phyloP scores from a whole-genome alignment of 2,888 invertebrate genomes.

The Dysmachus trigonus region DNA sequence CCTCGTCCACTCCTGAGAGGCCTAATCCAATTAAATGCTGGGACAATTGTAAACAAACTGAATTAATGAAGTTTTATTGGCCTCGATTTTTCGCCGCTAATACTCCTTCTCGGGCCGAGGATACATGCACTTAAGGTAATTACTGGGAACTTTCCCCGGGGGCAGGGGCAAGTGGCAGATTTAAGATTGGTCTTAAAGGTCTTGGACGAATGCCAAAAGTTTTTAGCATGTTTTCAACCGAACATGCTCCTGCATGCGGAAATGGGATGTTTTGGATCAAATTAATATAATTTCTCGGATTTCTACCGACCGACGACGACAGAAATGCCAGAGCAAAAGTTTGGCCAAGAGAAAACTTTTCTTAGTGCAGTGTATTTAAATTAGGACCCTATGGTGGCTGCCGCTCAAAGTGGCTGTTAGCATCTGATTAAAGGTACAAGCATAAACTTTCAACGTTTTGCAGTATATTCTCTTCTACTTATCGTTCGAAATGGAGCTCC shows the following conservation, averaged over 20 bases:
- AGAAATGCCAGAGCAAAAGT: neutral
- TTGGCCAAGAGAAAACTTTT: neutral
- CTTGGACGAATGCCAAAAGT: conserved; percentile 32
- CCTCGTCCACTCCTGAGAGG: neutral
- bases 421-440: neutral
- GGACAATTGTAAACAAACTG: conserved; percentile 43
- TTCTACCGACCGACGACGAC: neutral
- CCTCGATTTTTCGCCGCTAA: conserved; percentile 35
- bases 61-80: conserved; percentile 43
- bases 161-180: neutral
- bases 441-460: neutral
- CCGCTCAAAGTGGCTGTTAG: neutral
- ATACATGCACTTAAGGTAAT: conserved; percentile 42
- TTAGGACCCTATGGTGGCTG: neutral
- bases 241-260: conserved; percentile 8
- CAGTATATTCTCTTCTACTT: neutral
- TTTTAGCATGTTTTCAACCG: neutral
- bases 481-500: neutral
- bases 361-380: neutral
- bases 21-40: conserved; percentile 40
- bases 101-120: neutral
- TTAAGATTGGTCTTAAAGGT: conserved; percentile 26
- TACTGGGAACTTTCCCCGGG: neutral
- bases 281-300: conserved; percentile 17
- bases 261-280: conserved; percentile 11